Evolutionary conservation across 2,797 vertebrate species (phyloP).

Genomic region (Lacerta bilineata): DNA sequence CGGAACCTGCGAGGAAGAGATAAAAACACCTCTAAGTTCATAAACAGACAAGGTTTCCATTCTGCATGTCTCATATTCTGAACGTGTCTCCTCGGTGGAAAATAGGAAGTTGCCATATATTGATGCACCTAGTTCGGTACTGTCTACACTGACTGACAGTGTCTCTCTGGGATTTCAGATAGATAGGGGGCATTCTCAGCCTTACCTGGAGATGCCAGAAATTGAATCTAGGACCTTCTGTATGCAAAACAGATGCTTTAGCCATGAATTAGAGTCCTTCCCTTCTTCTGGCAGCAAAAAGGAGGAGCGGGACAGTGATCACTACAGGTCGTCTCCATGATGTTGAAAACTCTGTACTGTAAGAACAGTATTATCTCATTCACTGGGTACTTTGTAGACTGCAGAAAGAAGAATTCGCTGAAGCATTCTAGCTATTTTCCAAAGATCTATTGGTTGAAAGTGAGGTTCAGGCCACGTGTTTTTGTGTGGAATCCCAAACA

Average conservation of each 20-base stretch:
- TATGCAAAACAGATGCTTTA: no score
- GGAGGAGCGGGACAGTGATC: no score
- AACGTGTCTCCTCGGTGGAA: neutral
- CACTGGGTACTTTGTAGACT: neutral
- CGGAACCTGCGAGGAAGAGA: slow-evolving; percentile 85
- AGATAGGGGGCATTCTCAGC: no score
- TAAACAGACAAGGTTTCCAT: fast-evolving
- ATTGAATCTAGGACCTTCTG: no score
- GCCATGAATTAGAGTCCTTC: no score
- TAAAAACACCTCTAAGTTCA: fast-evolving
- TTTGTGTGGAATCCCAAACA: neutral
- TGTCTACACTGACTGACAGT: no score
- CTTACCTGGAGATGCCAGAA: no score
- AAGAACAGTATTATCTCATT: neutral
- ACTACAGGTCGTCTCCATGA: neutral
- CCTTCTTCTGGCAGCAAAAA: no score
- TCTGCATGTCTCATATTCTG: neutral
- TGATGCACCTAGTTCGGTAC: no score
- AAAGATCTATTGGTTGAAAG: neutral
- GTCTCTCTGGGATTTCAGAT: no score
- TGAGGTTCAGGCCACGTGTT: neutral
- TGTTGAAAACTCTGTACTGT: neutral
- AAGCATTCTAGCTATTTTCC: neutral
- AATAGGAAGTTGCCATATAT: neutral
- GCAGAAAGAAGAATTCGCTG: neutral